Conservation (phyloP, 1,140 invertebrate genomes). For the Acromyrmex charruanus region DNA sequence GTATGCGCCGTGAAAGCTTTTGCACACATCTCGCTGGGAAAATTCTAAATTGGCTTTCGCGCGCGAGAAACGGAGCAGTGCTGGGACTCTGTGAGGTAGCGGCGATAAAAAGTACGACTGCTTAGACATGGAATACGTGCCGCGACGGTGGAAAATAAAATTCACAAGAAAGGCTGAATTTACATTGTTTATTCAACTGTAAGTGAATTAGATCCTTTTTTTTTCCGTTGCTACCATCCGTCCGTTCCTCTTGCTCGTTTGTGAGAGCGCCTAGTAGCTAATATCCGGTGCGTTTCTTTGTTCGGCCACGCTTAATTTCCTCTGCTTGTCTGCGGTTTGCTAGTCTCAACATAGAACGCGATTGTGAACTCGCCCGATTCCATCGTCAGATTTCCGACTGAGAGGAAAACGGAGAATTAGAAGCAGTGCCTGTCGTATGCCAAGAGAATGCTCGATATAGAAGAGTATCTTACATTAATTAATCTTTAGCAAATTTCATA, state of each 20-base stretch:
- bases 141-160: slow-evolving; percentile 47
- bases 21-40: slow-evolving; percentile 19
- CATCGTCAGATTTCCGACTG: slow-evolving; percentile 19
- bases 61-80: background rate
- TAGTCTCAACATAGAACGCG: slow-evolving; percentile 24
- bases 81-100: background rate
- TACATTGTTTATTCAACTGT: slow-evolving; percentile 57
- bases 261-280: slow-evolving; percentile 46
- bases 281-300: slow-evolving; percentile 62
- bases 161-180: slow-evolving; percentile 48
- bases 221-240: background rate
- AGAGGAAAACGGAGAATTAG: background rate
- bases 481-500: background rate
- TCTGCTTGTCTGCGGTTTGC: slow-evolving; percentile 45
- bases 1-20: slow-evolving; percentile 16
- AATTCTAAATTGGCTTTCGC: slow-evolving; percentile 48
- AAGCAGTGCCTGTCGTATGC: background rate
- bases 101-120: slow-evolving; percentile 42
- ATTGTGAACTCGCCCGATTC: slow-evolving; percentile 35
- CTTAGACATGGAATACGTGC: slow-evolving; percentile 26
- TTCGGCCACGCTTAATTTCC: slow-evolving; percentile 56
- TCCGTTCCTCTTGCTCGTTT: slow-evolving; percentile 7
- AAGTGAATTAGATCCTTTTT: slow-evolving; percentile 45
- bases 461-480: background rate
- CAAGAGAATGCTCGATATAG: background rate